Evolutionary conservation across 1,140 invertebrate species (phyloP).

Genomic region (Anastrepha ludens): DNA sequence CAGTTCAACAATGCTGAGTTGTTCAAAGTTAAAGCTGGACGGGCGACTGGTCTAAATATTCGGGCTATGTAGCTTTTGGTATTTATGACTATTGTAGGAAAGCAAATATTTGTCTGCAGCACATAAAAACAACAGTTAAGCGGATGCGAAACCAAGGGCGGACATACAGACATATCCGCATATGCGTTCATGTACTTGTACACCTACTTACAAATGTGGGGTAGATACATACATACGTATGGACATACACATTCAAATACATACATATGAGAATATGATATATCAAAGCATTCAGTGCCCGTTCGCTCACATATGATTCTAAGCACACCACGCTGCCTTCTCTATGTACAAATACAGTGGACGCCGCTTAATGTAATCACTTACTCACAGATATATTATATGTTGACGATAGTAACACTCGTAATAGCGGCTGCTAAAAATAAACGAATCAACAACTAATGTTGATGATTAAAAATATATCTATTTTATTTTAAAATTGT

Average conservation of each 20-base stretch:
- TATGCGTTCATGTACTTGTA: not conserved
- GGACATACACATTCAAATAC: not conserved
- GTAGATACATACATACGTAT: not conserved
- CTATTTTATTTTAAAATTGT: too few relatives aligned
- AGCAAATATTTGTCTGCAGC: conserved; percentile 75
- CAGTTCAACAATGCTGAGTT: conserved; percentile 37
- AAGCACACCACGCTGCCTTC: too few relatives aligned
- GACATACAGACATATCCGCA: conserved; percentile 64
- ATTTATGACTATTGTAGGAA: conserved; percentile 75
- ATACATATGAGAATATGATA: not conserved
- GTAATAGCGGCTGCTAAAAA: too few relatives aligned
- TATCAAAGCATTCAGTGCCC: too few relatives aligned
- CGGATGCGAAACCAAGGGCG: conserved; percentile 68
- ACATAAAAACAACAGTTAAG: conserved; percentile 74
- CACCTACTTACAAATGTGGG: not conserved
- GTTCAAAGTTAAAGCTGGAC: conserved; percentile 23
- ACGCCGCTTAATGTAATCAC: too few relatives aligned
- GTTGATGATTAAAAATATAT: too few relatives aligned
- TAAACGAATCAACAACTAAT: too few relatives aligned
- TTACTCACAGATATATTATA: too few relatives aligned
- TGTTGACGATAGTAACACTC: too few relatives aligned
- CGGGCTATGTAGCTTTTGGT: conserved; percentile 74
- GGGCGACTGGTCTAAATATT: conserved; percentile 68
- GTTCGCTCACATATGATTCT: too few relatives aligned
- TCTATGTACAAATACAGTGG: too few relatives aligned